These are phyloP conservation scores for Sisyra nigra DNA, from an alignment of 2,888 invertebrate species.

Conservation along the genomic window DNA sequence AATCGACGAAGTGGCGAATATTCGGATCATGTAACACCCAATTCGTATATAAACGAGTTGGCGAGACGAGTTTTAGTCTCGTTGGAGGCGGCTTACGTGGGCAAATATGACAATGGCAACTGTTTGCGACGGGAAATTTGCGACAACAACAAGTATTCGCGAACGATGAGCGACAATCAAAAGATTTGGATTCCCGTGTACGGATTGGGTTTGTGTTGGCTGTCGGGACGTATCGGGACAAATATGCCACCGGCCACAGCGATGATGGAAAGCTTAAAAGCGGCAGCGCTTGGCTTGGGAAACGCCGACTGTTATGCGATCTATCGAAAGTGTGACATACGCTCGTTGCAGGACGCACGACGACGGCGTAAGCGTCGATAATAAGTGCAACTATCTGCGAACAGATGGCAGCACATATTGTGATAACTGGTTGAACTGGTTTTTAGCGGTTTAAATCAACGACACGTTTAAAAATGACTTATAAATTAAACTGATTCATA, in stretches of 20 bases:
- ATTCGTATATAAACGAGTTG: slow-evolving; percentile 30
- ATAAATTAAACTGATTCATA: no score
- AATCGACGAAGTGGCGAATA: background rate
- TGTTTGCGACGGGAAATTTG: slow-evolving; percentile 50
- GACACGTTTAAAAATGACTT: no score
- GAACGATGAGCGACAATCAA: slow-evolving; percentile 33
- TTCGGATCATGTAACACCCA: background rate
- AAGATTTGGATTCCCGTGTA: slow-evolving; percentile 58
- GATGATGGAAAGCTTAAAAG: slow-evolving; percentile 43
- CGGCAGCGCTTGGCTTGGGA: slow-evolving; percentile 50
- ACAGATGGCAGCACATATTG: no score
- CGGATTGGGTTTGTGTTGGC: slow-evolving; percentile 69
- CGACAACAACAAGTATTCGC: slow-evolving; percentile 46
- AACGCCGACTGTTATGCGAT: slow-evolving; percentile 43
- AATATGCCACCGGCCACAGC: slow-evolving; percentile 27
- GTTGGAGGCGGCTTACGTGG: slow-evolving; percentile 36
- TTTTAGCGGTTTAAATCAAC: no score
- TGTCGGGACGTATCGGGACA: slow-evolving; percentile 35
- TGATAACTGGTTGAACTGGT: no score
- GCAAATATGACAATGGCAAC: slow-evolving; percentile 32
- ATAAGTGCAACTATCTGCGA: no score
- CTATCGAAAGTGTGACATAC: slow-evolving; percentile 39
- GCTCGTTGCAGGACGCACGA: slow-evolving; percentile 23
- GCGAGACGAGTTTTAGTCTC: slow-evolving; percentile 35
- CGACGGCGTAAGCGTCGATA: slow-evolving; percentile 12